Base-by-base conservation (phyloP, 2,797 vertebrate genomes). In the Babyrousa celebensis region DNA sequence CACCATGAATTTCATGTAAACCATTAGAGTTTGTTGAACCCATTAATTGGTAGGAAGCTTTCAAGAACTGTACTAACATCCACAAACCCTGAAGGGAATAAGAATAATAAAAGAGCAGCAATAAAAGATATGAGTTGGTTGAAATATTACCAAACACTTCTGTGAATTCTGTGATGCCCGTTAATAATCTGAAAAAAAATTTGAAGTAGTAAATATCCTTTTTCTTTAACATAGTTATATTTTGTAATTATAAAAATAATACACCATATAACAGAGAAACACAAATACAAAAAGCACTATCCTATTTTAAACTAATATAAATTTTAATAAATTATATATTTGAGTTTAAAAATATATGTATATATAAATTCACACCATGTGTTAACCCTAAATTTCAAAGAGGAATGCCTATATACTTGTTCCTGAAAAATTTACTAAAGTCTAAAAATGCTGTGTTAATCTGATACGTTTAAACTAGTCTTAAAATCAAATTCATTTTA, bases 401-500 rank as follows among this genome's bases (percentile, higher is more conserved):
- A 43, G 1, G 6, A 79, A 21, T 77, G 32, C 1, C 36, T 77
- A 68, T 32, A 78, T 36, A 67, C 72, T 58, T 80, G 48, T 63
- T 74, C 8, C n/a, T 83, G n/a, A 77, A 32, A 89, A 80, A 1
- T 43, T 4, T 72, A 70, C 84, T 90, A 71, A 32, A 72, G 75
- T 0, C 0, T 20, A 70, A 54, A 89, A 68, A 68, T 89, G 5
- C 5, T 56, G 1, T 63, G 9, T 5, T 12, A 89, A 88, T n/a
- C 4, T 74, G 36, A 43, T 16, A 16, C 12, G 16, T 29, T 88
- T 83, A 5, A 71, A 74, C n/a, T 54, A 21, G 3, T 70, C 72
- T 60, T 71, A 92, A 82, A 86, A 62, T 62, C 48, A 85, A 88
- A 95, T 27, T 48, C 77, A 67, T 67, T 72, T 80, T 12, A 77